Percentiles rank a stretch among this genome's conserved stretches.
Conservation (phyloP, 2,113 vertebrate genomes). For the Varanus salvator region DNA sequence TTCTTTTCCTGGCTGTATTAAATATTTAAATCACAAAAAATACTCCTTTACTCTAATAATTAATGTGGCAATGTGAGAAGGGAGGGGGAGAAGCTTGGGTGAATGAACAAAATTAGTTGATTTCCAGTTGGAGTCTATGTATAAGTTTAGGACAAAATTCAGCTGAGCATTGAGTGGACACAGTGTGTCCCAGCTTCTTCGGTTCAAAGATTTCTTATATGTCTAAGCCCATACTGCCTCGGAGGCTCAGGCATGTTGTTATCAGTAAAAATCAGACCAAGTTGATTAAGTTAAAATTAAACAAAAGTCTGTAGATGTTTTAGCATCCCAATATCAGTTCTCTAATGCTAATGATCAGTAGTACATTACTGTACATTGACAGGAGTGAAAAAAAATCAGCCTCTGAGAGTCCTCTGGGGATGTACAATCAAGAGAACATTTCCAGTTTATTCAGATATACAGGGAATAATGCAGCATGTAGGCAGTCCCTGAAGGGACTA, state of each 20-base stretch:
- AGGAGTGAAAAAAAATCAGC: too few relatives aligned
- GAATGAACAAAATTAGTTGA: not conserved
- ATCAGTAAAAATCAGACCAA: not conserved
- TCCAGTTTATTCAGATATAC: too few relatives aligned
- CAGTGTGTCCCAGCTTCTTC: not conserved
- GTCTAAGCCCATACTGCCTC: not conserved
- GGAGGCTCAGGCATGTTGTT: not conserved
- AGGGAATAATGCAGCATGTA: too few relatives aligned
- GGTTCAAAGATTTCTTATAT: not conserved
- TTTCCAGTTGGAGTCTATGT: not conserved
- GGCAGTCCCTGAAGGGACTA: too few relatives aligned
- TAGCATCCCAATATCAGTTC: not conserved
- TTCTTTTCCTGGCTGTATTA: conserved; percentile 22
- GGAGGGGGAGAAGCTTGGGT: not conserved
- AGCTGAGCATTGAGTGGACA: too few relatives aligned
- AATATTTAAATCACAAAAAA: conserved; percentile 42
- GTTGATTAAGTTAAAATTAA: not conserved
- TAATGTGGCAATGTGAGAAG: not conserved
- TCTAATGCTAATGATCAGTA: not conserved
- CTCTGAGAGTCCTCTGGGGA: too few relatives aligned
- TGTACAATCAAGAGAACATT: too few relatives aligned
- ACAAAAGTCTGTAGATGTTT: not conserved
- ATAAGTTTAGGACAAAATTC: not conserved
- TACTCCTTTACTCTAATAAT: not conserved
- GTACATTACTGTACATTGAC: not conserved